phyloP scores from a whole-genome alignment of 2,113 vertebrate species.

The Callorhinus ursinus region DNA sequence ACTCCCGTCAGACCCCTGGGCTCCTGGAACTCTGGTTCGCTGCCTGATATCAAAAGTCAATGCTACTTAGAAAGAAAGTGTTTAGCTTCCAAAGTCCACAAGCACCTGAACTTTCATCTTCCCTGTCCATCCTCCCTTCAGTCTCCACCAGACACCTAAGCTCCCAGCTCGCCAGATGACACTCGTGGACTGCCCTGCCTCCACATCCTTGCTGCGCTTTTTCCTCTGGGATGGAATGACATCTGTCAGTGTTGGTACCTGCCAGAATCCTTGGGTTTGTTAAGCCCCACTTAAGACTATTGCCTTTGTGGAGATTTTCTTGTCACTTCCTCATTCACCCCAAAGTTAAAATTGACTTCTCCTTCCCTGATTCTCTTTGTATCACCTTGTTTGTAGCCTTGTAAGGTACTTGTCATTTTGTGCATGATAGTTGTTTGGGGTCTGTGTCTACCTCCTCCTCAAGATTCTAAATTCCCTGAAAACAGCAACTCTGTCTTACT shows the following conservation, averaged over 20 bases:
- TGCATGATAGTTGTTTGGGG: background rate
- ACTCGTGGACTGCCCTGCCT: rapidly evolving
- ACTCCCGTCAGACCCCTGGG: background rate
- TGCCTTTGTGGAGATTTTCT: background rate
- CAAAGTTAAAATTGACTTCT: background rate
- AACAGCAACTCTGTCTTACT: background rate
- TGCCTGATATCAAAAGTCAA: background rate
- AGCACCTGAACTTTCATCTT: background rate
- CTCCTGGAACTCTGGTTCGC: background rate
- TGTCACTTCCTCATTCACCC: background rate
- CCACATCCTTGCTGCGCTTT: background rate
- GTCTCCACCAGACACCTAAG: background rate
- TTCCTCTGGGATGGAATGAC: background rate
- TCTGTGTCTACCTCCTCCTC: background rate
- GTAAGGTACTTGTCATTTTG: background rate
- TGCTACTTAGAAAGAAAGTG: background rate
- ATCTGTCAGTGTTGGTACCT: background rate
- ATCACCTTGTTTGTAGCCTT: background rate
- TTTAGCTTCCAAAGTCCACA: background rate
- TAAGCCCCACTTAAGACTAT: background rate
- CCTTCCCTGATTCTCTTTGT: background rate
- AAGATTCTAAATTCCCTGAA: background rate
- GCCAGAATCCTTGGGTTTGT: background rate
- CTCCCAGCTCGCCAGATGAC: rapidly evolving
- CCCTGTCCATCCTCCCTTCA: background rate